Percentiles rank a stretch among this genome's conserved stretches.
Evolutionary conservation across 1,140 invertebrate species (phyloP).

Genomic region (Cydia fagiglandana): DNA sequence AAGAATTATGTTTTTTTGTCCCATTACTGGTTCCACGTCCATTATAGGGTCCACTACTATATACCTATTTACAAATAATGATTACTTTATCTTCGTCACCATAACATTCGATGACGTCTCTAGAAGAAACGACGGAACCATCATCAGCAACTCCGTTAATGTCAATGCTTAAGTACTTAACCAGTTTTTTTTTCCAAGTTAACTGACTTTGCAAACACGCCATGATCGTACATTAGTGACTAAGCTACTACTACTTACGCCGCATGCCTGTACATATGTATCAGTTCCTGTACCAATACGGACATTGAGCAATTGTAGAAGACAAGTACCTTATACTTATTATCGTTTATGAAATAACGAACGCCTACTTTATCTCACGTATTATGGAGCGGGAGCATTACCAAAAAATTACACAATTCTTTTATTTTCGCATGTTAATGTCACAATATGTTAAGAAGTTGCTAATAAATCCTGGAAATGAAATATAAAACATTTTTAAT

Average conservation of each 20-base stretch:
- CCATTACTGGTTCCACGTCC: too few relatives aligned
- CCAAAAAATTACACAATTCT: background rate
- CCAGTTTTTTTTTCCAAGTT: constrained; percentile 39
- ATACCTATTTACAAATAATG: too few relatives aligned
- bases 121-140: background rate
- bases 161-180: constrained; percentile 23
- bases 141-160: constrained; percentile 2
- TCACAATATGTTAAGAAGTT: constrained; percentile 9
- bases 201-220: constrained; percentile 43
- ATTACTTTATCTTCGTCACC: too few relatives aligned
- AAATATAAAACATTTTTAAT: constrained; percentile 25
- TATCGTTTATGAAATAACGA: background rate
- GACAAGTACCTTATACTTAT: background rate
- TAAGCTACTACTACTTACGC: constrained; percentile 32
- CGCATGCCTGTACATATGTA: constrained; percentile 16
- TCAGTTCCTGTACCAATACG: constrained; percentile 28
- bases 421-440: constrained; percentile 22
- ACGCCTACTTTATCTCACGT: background rate
- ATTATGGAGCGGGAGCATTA: background rate
- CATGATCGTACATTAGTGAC: constrained; percentile 37
- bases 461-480: constrained; percentile 26
- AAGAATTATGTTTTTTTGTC: too few relatives aligned
- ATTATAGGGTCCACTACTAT: too few relatives aligned
- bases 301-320: constrained; percentile 12
- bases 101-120: too few relatives aligned